Conservation (phyloP, 2,797 vertebrate species). For the Coregonus ussuriensis region DNA sequence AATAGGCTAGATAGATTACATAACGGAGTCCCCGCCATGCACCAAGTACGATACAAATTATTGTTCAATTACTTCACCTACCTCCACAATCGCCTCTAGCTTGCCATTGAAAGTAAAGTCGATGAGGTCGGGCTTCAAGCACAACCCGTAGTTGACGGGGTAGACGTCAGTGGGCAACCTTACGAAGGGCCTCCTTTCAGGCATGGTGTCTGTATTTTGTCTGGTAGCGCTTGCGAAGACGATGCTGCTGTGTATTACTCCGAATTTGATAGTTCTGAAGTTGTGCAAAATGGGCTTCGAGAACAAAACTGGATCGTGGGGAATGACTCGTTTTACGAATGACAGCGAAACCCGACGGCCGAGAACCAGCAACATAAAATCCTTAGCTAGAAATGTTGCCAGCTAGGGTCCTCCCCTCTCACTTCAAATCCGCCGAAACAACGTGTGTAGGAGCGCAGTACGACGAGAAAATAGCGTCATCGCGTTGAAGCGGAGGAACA, state of each 20-base stretch:
- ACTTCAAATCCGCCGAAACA: constrained; percentile 60
- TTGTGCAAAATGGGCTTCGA: constrained; percentile 43
- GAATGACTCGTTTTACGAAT: constrained; percentile 59
- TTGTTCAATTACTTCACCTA: constrained; percentile 55
- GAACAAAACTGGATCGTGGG: constrained; percentile 45
- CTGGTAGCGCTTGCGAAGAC: constrained; percentile 63
- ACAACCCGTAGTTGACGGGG: constrained; percentile 92
- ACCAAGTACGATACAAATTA: constrained; percentile 20
- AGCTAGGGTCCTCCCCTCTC: constrained; percentile 55
- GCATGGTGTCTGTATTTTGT: constrained; percentile 80
- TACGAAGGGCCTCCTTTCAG: constrained; percentile 95
- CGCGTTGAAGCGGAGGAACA: constrained; percentile 33
- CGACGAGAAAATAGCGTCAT: constrained; percentile 44
- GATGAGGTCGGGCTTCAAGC: constrained; percentile 93
- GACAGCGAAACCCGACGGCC: constrained; percentile 70
- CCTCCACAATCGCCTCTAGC: constrained; percentile 92
- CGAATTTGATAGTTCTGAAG: constrained; percentile 46
- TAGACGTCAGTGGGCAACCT: constrained; percentile 91
- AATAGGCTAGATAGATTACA: constrained; percentile 57
- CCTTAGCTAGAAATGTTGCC: constrained; percentile 49
- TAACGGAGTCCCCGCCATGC: constrained; percentile 54
- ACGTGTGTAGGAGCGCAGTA: constrained; percentile 47
- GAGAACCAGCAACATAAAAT: constrained; percentile 70
- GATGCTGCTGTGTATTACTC: constrained; percentile 43
- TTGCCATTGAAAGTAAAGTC: constrained; percentile 98